These are phyloP conservation scores for Adoxophyes honmai DNA, from an alignment of 1,140 invertebrate species.

Conservation along the genomic window DNA sequence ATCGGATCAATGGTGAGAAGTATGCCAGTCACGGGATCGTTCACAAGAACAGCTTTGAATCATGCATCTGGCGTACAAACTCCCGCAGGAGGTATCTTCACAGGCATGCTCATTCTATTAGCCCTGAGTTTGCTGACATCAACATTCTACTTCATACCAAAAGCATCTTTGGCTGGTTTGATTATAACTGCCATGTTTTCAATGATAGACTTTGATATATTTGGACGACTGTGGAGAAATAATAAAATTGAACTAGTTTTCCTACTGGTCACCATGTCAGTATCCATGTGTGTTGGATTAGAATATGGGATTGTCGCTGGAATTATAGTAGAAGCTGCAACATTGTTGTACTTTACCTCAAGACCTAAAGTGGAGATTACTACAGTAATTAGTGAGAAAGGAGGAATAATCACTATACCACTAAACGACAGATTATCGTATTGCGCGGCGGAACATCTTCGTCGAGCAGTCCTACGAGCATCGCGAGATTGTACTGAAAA, in stretches of 20 bases:
- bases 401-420: constrained; percentile 32
- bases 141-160: constrained; percentile 68
- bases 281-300: constrained; percentile 50
- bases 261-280: constrained; percentile 38
- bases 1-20: constrained; percentile 91
- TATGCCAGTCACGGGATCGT: constrained; percentile 93
- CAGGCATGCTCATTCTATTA: constrained; percentile 49
- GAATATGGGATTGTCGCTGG: constrained; percentile 65
- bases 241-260: constrained; percentile 54
- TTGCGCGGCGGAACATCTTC: constrained; percentile 57
- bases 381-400: constrained; percentile 29
- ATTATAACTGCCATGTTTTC: constrained; percentile 66
- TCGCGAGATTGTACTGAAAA: constrained; percentile 15
- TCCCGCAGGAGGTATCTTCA: constrained; percentile 88
- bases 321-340: constrained; percentile 43
- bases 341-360: constrained; percentile 48
- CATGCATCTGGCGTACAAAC: constrained; percentile 93
- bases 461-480: constrained; percentile 40
- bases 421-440: constrained; percentile 48
- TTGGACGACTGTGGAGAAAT: constrained; percentile 44
- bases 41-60: constrained; percentile 94
- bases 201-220: constrained; percentile 56
- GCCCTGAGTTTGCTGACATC: constrained; percentile 56
- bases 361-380: constrained; percentile 44
- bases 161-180: constrained; percentile 60